A percentile compares a stretch with the other conserved stretches of the same genome.
These are phyloP conservation scores for Phalacrocorax carbo DNA, from an alignment of 2,113 vertebrate species.

Conservation along the genomic window DNA sequence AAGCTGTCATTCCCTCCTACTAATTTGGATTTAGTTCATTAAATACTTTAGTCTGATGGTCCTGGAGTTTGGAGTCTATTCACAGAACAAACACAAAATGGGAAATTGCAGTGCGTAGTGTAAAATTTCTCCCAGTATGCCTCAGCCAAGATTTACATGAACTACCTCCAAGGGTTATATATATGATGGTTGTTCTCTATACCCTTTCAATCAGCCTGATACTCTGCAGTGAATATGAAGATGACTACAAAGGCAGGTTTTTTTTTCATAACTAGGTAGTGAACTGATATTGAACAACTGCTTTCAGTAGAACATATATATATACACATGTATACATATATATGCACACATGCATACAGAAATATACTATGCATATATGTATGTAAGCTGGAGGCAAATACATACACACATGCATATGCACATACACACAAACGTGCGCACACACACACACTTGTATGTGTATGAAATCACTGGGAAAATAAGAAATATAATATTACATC, in stretches of 20 bases:
- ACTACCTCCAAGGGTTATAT: not conserved
- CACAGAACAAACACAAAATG: not conserved
- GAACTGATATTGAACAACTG: not conserved
- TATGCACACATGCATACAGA: not conserved
- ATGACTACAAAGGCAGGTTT: not conserved
- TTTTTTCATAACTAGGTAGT: not conserved
- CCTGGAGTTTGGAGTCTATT: not conserved
- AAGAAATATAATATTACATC: not conserved
- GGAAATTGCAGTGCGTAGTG: not conserved
- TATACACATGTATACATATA: not conserved
- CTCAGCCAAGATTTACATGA: not conserved
- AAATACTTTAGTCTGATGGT: not conserved
- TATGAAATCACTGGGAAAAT: not conserved
- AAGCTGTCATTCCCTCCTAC: not conserved
- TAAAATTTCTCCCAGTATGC: not conserved
- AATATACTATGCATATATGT: too few species aligned
- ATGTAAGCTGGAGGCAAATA: not conserved
- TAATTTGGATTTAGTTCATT: not conserved
- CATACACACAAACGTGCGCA: fast-evolving
- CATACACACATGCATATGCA: not conserved
- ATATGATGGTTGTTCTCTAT: not conserved
- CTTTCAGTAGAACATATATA: not conserved
- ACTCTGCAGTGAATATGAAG: not conserved
- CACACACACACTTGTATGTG: fast-evolving
- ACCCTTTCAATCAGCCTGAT: not conserved